Evolutionary conservation across 2,113 vertebrate species (phyloP).

Genomic region (Zosterops lateralis): DNA sequence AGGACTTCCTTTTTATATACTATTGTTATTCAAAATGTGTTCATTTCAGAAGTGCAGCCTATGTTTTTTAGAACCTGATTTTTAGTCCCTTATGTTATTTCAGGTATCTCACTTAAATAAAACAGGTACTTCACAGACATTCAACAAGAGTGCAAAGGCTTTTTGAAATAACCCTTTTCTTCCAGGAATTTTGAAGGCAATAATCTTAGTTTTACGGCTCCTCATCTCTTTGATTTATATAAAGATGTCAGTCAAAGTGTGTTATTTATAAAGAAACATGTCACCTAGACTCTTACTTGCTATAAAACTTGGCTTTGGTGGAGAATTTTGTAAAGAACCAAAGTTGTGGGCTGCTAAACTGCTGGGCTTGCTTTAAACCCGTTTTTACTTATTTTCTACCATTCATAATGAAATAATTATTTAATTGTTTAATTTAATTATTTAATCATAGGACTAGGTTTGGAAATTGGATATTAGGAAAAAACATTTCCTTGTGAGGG

Average conservation of each 20-base stretch:
- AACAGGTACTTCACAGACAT: background rate
- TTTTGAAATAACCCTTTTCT: background rate
- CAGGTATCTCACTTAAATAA: background rate
- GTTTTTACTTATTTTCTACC: background rate
- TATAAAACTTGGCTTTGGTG: background rate
- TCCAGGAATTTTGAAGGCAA: background rate
- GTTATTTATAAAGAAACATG: background rate
- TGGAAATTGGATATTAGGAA: background rate
- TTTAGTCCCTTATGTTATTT: background rate
- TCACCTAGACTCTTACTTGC: background rate
- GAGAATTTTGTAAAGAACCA: background rate
- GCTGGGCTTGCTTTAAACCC: background rate
- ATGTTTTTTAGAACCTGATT: background rate
- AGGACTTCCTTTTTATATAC: background rate
- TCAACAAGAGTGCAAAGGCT: background rate
- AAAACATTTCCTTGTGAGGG: background rate
- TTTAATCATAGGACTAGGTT: background rate
- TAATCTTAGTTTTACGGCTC: background rate
- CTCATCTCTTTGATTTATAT: background rate
- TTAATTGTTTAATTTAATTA: background rate
- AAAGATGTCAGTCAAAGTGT: background rate
- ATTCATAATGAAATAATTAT: background rate
- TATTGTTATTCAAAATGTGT: background rate
- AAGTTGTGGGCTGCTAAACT: background rate
- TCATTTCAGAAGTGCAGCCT: background rate